Evolutionary conservation across 2,888 invertebrate genomes (phyloP).

Genomic region (Metacarcinus magister): DNA sequence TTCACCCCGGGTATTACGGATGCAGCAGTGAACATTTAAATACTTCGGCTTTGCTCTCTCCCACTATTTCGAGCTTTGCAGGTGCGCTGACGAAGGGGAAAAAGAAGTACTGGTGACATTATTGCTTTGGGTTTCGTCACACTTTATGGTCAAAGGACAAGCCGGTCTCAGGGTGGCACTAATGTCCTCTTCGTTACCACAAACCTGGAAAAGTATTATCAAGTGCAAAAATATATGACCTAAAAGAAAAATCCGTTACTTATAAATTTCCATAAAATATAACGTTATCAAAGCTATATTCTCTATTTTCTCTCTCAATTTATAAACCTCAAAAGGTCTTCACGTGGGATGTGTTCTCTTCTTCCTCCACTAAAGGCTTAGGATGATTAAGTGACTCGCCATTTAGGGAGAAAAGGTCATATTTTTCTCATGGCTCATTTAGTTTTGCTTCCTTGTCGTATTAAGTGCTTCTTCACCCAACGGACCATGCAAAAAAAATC

Average conservation of each 20-base stretch:
- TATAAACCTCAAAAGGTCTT: background rate
- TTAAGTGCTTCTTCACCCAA: background rate
- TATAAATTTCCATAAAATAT: no score
- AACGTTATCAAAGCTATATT: background rate
- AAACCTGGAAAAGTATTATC: background rate
- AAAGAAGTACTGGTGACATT: constrained; percentile 2
- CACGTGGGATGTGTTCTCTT: background rate
- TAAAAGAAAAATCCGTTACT: background rate
- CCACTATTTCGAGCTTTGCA: background rate
- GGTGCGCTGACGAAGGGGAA: constrained; percentile 33
- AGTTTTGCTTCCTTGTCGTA: background rate
- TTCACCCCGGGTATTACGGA: constrained; percentile 49
- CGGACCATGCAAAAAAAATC: background rate
- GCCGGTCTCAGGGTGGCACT: background rate
- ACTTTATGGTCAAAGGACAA: background rate
- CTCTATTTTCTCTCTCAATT: background rate
- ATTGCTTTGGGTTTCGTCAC: background rate
- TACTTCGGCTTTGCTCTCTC: constrained; percentile 16
- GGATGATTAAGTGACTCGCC: background rate
- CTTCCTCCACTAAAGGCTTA: background rate
- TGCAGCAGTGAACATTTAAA: constrained; percentile 39
- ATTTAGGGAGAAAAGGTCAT: background rate
- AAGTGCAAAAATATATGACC: background rate
- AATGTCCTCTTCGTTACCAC: constrained; percentile 13
- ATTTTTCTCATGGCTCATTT: background rate